These are phyloP conservation scores for Trichopria drosophilae DNA, from an alignment of 2,888 invertebrate species.

Conservation along the genomic window DNA sequence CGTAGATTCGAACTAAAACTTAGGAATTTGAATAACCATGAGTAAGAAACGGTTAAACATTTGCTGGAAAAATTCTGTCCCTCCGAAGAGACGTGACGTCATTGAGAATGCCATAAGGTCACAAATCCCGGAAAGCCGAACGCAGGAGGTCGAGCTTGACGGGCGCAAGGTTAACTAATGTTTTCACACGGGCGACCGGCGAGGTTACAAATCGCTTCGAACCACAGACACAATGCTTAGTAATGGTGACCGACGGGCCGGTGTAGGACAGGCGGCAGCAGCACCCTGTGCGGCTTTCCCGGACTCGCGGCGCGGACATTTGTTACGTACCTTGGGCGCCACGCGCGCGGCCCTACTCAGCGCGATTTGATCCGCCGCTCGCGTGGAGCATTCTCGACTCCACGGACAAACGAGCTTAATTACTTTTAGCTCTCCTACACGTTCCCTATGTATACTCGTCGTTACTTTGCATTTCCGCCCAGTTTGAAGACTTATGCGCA, in stretches of 20 bases:
- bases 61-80: not conserved
- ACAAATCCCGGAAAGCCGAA: conserved; percentile 28
- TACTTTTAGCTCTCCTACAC: too few species aligned
- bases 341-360: conserved; percentile 33
- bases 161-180: conserved; percentile 50
- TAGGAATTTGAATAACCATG: too few species aligned
- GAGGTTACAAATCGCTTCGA: conserved; percentile 53
- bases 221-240: conserved; percentile 56
- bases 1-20: too few species aligned
- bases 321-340: conserved; percentile 46
- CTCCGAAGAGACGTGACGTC: too few species aligned
- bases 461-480: conserved; percentile 13
- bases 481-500: not conserved
- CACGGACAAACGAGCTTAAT: conserved; percentile 54
- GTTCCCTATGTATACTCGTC: conserved; percentile 30
- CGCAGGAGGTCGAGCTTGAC: conserved; percentile 14
- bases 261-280: conserved; percentile 26
- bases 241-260: conserved; percentile 51
- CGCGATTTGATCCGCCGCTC: conserved; percentile 48
- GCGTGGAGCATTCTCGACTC: conserved; percentile 39
- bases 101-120: too few species aligned
- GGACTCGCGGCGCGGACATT: conserved; percentile 42
- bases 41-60: too few species aligned
- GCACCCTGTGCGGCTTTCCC: conserved; percentile 32
- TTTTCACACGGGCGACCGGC: conserved; percentile 44